Percentiles rank a stretch among this genome's conserved stretches.
Conservation (phyloP, 1,140 invertebrate genomes). For the Piezodorus guildinii region DNA sequence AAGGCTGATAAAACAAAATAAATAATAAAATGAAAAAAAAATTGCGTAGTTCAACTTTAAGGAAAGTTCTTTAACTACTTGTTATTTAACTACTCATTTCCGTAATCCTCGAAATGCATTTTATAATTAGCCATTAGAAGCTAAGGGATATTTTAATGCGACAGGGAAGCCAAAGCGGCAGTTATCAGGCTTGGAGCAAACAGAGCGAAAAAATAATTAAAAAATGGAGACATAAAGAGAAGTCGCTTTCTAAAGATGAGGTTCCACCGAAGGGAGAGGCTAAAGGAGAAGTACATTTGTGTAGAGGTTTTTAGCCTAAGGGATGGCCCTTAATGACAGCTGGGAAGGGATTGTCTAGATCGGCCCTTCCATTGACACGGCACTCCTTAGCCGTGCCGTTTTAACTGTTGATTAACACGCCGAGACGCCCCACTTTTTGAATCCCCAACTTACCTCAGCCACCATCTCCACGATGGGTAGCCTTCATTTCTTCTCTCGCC, state of each 20-base stretch:
- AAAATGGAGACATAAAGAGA: slow-evolving; percentile 2
- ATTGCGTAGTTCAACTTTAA: too few relatives aligned
- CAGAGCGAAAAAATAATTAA: background rate
- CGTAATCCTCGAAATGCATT: too few relatives aligned
- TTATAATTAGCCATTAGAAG: too few relatives aligned
- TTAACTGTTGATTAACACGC: slow-evolving; percentile 8
- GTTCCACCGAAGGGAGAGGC: background rate
- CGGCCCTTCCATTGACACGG: background rate
- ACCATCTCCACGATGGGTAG: background rate
- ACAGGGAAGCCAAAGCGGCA: too few relatives aligned
- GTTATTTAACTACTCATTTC: too few relatives aligned
- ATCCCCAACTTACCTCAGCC: background rate
- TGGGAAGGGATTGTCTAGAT: background rate
- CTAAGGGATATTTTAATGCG: too few relatives aligned
- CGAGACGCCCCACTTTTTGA: background rate
- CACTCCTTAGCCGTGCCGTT: background rate
- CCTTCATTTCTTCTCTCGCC: too few relatives aligned
- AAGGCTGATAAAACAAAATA: too few relatives aligned
- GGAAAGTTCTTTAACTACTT: too few relatives aligned
- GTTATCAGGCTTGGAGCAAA: background rate
- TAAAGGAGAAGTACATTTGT: background rate
- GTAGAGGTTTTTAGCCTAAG: slow-evolving; percentile 7
- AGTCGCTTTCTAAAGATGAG: slow-evolving; percentile 4
- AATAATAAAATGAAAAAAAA: too few relatives aligned
- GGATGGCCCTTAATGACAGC: slow-evolving; percentile 8